Percentiles rank a stretch among this genome's conserved stretches.
Evolutionary conservation across 2,888 invertebrate species (phyloP).

Genomic region (Spatulosminthurus flaviceps): DNA sequence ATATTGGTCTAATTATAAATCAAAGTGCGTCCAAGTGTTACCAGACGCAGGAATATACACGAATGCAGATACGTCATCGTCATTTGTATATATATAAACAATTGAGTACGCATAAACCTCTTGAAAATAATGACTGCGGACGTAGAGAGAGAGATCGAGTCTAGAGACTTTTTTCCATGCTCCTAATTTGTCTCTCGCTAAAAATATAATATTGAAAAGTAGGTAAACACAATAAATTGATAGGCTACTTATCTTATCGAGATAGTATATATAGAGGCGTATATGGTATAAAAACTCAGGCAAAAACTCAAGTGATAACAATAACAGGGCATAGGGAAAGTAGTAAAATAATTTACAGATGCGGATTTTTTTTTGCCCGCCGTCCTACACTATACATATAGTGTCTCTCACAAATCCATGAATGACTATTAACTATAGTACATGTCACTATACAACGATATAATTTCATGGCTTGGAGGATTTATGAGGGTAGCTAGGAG

Average conservation of each 20-base stretch:
- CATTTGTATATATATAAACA: too few species aligned
- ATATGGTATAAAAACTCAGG: not conserved
- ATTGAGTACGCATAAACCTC: not conserved
- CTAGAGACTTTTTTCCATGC: too few species aligned
- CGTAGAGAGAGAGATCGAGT: too few species aligned
- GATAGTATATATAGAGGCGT: conserved; percentile 3
- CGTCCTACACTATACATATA: too few species aligned
- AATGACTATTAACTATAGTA: not conserved
- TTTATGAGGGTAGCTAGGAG: conserved; percentile 24
- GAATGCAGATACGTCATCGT: too few species aligned
- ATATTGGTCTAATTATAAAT: conserved; percentile 21
- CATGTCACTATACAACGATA: conserved; percentile 25
- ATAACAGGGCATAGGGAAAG: not conserved
- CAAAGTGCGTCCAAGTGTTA: conserved; percentile 1
- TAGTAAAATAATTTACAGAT: not conserved
- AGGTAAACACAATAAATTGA: not conserved
- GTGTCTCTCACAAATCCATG: not conserved
- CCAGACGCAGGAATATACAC: not conserved
- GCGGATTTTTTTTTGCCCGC: not conserved
- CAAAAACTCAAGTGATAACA: conserved; percentile 21
- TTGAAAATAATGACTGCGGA: too few species aligned
- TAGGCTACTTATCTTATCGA: not conserved
- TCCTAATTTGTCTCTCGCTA: not conserved
- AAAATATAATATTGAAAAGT: conserved; percentile 7
- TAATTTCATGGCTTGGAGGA: conserved; percentile 29